Evolutionary conservation across 2,888 invertebrate species (phyloP), one percentile per base, ranked within the genome.

Genomic region (Tuberolachnus salignus): DNA sequence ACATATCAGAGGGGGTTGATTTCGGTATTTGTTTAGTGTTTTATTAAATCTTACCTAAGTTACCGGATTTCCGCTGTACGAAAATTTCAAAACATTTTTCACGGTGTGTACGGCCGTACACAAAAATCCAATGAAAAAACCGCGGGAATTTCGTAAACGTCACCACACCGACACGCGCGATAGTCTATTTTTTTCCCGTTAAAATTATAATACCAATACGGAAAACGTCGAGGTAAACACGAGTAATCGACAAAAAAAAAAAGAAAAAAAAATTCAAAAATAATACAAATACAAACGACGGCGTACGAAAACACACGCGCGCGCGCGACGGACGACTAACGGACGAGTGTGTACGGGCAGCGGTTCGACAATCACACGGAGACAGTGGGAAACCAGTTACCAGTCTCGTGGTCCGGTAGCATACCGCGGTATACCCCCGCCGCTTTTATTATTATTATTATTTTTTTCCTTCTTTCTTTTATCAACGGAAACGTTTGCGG

Each of bases 331-430:
- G 23, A 19, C 46, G 23, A 53, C 64, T 66, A 14, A 53, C 64
- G 57, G 1, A 34, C 34, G 34, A 34, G 34, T n/a, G n/a, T n/a
- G n/a, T 4, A 34, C 34, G 6, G 34, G 34, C 34, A 34, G 53
- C 66, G 55, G 26, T 23, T 44, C 21, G n/a, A 46, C 19, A 42
- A 23, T 34, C 66, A 14, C 57, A 34, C 19, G 57, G n/a, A 67
- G 75, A 3, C 34, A 34, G 34, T 67, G 75, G 64, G 75, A 78
- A 78, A 78, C 75, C 75, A 78, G 75, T 78, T 67, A 78, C 75
- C 75, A 78, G 75, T 78, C 75, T 59, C 75, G 73, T 34, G 57
- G 64, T 19, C 63, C 73, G 63, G 51, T 34, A 13, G 72, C 44
- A 3, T 61, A 57, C 42, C 16, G 51, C 53, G 69, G 69, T 42